A percentile compares a stretch with the other conserved stretches of the same genome.
phyloP scores from a whole-genome alignment of 1,140 invertebrate genomes.

The Vollenhovia emeryi region DNA sequence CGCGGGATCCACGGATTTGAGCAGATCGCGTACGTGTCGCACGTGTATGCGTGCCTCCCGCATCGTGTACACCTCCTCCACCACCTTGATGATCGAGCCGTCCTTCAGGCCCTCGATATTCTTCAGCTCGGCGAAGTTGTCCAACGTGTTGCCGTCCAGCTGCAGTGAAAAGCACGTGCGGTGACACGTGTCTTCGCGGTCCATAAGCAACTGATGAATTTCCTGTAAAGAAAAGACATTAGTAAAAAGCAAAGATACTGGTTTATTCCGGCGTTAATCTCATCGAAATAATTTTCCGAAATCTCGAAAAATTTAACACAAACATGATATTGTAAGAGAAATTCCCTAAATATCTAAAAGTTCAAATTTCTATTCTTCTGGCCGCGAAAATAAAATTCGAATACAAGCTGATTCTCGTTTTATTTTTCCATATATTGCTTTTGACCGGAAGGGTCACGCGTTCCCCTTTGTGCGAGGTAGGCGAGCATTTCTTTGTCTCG shows the following conservation, averaged over 20 bases:
- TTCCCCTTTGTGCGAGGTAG: too few relatives aligned
- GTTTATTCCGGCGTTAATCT: background rate
- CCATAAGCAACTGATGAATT: slow-evolving; percentile 99
- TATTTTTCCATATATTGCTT: too few relatives aligned
- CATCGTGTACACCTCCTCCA: slow-evolving; percentile 98
- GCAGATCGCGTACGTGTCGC: slow-evolving; percentile 97
- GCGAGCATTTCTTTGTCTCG: too few relatives aligned
- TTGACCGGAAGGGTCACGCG: too few relatives aligned
- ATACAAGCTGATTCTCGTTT: too few relatives aligned
- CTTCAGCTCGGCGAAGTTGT: slow-evolving; percentile 99
- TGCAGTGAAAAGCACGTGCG: slow-evolving; percentile 99
- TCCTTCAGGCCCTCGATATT: slow-evolving; percentile 98
- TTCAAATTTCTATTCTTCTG: too few relatives aligned
- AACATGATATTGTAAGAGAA: background rate
- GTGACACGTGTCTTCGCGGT: slow-evolving; percentile 98
- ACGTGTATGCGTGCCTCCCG: slow-evolving; percentile 98
- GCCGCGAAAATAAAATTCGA: too few relatives aligned
- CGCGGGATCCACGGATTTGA: slow-evolving; percentile 96
- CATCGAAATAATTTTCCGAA: background rate
- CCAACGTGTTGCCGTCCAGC: slow-evolving; percentile 96
- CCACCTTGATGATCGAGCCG: slow-evolving; percentile 96
- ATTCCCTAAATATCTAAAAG: too few relatives aligned
- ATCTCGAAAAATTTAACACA: background rate
- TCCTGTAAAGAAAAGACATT: slow-evolving; percentile 86
- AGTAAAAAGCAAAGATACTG: background rate